Evolutionary conservation across 2,888 invertebrate species (phyloP).

Genomic region (Cosmopolites sordidus): DNA sequence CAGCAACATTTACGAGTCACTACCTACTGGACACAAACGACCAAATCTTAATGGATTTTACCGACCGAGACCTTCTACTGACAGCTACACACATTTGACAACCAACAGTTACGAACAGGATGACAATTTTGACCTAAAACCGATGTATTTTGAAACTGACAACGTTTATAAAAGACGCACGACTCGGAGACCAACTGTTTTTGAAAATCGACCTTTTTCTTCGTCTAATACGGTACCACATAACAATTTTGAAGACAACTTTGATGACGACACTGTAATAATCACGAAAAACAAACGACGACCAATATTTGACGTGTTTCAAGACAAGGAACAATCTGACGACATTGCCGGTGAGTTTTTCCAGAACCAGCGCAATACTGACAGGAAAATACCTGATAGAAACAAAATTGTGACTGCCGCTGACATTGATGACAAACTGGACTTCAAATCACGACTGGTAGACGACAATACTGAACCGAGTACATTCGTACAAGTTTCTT

Average conservation of each 20-base stretch:
- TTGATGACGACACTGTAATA: conserved; percentile 17
- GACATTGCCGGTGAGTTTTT: conserved; percentile 28
- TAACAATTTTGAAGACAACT: conserved; percentile 19
- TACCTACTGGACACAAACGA: conserved; percentile 10
- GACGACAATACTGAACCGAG: conserved; percentile 13
- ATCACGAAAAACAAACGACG: conserved; percentile 19
- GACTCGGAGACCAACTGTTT: conserved; percentile 14
- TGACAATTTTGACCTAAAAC: conserved; percentile 17
- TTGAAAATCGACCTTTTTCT: conserved; percentile 34
- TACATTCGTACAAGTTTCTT: conserved; percentile 34
- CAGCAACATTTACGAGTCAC: not conserved
- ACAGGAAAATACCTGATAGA: conserved; percentile 20
- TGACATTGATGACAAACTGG: conserved; percentile 33
- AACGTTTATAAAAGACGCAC: not conserved
- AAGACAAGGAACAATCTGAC: conserved; percentile 23
- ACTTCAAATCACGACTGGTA: conserved; percentile 30
- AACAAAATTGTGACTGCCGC: conserved; percentile 20
- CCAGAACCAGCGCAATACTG: conserved; percentile 8
- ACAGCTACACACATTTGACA: conserved; percentile 11
- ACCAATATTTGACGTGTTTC: conserved; percentile 17
- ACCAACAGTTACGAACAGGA: conserved; percentile 3
- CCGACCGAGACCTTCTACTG: conserved; percentile 22
- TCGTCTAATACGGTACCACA: conserved; percentile 34
- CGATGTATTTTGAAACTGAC: not conserved
- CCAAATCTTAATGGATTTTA: conserved; percentile 7